A percentile compares a stretch with the other conserved stretches of the same genome.
Conservation (phyloP, 2,113 vertebrate species). For the Octodon degus region DNA sequence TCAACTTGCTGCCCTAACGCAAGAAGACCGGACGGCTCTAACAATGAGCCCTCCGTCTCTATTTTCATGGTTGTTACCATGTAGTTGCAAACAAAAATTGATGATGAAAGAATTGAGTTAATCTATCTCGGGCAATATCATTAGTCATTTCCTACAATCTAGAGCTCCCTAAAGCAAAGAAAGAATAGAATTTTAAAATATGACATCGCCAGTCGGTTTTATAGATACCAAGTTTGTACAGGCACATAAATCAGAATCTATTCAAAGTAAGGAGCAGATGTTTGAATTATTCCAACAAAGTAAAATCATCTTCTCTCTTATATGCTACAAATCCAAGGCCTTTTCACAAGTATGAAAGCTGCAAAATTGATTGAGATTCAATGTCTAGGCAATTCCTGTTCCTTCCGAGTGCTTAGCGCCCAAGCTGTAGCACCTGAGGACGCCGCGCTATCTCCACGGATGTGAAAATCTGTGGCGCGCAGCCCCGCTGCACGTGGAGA, state of each 20-base stretch:
- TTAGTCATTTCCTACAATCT: conserved; percentile 81
- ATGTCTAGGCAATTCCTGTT: conserved; percentile 62
- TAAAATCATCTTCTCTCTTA: conserved; percentile 78
- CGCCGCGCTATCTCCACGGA: background rate
- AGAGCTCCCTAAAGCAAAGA: conserved; percentile 76
- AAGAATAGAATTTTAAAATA: conserved; percentile 78
- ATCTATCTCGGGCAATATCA: conserved; percentile 78
- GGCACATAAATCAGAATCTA: conserved; percentile 81
- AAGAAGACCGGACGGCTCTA: conserved; percentile 56
- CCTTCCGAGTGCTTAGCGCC: conserved; percentile 21
- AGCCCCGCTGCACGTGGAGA: background rate
- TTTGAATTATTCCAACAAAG: conserved; percentile 76
- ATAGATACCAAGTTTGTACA: conserved; percentile 78
- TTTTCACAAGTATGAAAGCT: conserved; percentile 71
- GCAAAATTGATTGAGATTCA: conserved; percentile 51
- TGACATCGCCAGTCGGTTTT: conserved; percentile 68
- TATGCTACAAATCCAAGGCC: conserved; percentile 60
- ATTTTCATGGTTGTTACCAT: conserved; percentile 75
- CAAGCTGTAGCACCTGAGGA: conserved; percentile 31
- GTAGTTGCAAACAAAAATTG: conserved; percentile 79
- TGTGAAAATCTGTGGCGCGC: background rate
- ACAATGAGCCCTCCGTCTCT: conserved; percentile 66
- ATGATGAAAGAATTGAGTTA: conserved; percentile 81
- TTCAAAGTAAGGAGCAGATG: conserved; percentile 82
- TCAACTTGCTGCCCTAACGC: background rate